These are phyloP conservation scores for Callionymus lyra DNA, from an alignment of 2,113 vertebrate species.

Conservation along the genomic window DNA sequence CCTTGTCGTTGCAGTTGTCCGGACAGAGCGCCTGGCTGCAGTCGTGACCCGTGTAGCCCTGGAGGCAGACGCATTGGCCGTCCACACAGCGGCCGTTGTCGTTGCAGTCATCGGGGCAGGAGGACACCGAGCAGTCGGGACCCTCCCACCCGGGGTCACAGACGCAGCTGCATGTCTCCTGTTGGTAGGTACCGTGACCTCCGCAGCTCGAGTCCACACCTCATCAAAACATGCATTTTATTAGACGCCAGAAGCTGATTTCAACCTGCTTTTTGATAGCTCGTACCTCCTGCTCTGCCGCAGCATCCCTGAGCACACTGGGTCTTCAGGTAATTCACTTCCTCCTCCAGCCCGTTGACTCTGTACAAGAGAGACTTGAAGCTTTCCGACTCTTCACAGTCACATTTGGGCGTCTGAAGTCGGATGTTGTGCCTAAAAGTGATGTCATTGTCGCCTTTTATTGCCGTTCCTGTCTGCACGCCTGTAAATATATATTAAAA, in stretches of 20 bases:
- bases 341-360: conserved; percentile 76
- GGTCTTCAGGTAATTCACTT: conserved; percentile 73
- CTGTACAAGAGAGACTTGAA: conserved; percentile 72
- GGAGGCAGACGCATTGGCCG: conserved; percentile 68
- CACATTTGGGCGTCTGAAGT: conserved; percentile 64
- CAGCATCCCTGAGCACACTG: conserved; percentile 72
- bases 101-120: conserved; percentile 74
- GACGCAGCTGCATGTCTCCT: conserved; percentile 64
- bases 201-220: conserved; percentile 65
- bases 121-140: conserved; percentile 65
- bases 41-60: conserved; percentile 65
- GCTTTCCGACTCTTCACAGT: conserved; percentile 64
- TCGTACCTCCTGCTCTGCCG: conserved; percentile 54
- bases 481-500: conserved; percentile 21
- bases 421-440: conserved; percentile 80
- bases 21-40: conserved; percentile 70
- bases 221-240: conserved; percentile 11
- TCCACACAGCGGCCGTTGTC: conserved; percentile 69
- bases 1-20: conserved; percentile 72
- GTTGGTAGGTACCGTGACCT: conserved; percentile 65
- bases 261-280: not conserved
- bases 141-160: conserved; percentile 80
- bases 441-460: conserved; percentile 71
- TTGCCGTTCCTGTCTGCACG: conserved; percentile 39
- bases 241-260: not conserved